Evolutionary conservation across 2,888 invertebrate species (phyloP).

Genomic region (Melanophora roralis): DNA sequence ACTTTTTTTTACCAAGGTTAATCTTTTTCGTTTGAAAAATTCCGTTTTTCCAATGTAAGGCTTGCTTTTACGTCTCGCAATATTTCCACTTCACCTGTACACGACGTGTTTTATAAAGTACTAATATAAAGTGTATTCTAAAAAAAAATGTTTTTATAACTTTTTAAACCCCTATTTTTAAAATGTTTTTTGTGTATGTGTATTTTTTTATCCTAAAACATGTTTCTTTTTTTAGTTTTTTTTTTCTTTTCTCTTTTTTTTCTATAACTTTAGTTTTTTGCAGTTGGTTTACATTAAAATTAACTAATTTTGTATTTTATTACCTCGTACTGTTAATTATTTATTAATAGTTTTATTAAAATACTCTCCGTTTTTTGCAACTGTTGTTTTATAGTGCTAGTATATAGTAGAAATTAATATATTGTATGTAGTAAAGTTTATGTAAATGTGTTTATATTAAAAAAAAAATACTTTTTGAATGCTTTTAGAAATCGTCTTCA

Average conservation of each 20-base stretch:
- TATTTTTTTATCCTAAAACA: slow-evolving; percentile 57
- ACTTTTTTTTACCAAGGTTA: slow-evolving; percentile 11
- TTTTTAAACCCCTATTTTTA: slow-evolving; percentile 59
- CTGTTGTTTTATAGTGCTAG: slow-evolving; percentile 52
- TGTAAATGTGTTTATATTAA: slow-evolving; percentile 20
- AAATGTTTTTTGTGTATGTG: slow-evolving; percentile 38
- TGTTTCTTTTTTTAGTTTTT: slow-evolving; percentile 57
- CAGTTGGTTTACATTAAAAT: slow-evolving; percentile 66
- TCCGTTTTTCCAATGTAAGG: background rate
- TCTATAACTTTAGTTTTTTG: slow-evolving; percentile 64
- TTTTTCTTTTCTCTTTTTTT: slow-evolving; percentile 50
- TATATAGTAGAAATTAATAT: slow-evolving; percentile 38
- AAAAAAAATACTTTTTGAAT: slow-evolving; percentile 46
- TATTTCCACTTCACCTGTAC: slow-evolving; percentile 22
- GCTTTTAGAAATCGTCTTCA: slow-evolving; percentile 54
- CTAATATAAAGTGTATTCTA: slow-evolving; percentile 57
- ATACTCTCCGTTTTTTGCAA: slow-evolving; percentile 61
- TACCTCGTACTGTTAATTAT: slow-evolving; percentile 57
- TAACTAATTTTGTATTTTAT: slow-evolving; percentile 61
- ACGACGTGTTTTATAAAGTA: slow-evolving; percentile 51
- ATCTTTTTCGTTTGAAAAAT: slow-evolving; percentile 48
- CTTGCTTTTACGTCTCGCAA: background rate
- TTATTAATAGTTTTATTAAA: slow-evolving; percentile 50
- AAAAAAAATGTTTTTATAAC: slow-evolving; percentile 48
- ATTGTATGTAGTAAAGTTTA: slow-evolving; percentile 53